Conservation (phyloP, 1,140 invertebrate species). For the Caenorhabditis brenneri region DNA sequence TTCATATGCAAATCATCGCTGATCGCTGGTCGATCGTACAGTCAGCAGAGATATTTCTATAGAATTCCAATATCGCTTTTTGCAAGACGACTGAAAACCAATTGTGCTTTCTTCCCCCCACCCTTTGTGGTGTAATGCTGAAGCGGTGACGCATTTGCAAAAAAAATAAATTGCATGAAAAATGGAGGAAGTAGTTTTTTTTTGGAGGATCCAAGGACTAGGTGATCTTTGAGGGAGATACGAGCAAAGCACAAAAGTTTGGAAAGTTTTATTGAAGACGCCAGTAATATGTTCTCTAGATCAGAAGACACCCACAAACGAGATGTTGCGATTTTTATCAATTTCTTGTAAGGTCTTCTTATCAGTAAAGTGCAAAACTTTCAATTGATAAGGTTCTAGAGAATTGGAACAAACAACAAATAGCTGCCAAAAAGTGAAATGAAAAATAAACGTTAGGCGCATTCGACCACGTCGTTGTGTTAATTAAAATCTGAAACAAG, state of each 20-base stretch:
- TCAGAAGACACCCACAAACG: not conserved
- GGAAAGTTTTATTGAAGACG: no score
- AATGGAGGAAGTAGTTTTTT: conserved; percentile 4
- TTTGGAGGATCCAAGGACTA: not conserved
- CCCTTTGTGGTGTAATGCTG: not conserved
- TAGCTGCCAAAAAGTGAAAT: conserved; percentile 12
- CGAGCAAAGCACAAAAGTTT: no score
- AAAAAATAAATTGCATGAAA: not conserved
- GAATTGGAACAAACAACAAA: not conserved
- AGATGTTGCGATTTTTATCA: not conserved
- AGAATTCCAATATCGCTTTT: not conserved
- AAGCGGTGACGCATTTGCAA: not conserved
- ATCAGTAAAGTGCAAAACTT: conserved; percentile 12
- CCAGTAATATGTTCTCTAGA: no score
- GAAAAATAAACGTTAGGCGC: not conserved
- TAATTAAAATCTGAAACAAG: not conserved
- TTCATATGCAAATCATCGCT: not conserved
- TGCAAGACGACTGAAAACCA: not conserved
- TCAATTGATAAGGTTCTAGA: not conserved
- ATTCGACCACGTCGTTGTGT: not conserved
- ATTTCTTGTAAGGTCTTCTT: no score
- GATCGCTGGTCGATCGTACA: not conserved
- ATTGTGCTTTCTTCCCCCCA: not conserved
- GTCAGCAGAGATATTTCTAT: not conserved
- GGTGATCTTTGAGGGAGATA: not conserved